A percentile compares a stretch with the other conserved stretches of the same genome.
phyloP scores from a whole-genome alignment of 2,888 invertebrate genomes.

The Bellardia pandia region DNA sequence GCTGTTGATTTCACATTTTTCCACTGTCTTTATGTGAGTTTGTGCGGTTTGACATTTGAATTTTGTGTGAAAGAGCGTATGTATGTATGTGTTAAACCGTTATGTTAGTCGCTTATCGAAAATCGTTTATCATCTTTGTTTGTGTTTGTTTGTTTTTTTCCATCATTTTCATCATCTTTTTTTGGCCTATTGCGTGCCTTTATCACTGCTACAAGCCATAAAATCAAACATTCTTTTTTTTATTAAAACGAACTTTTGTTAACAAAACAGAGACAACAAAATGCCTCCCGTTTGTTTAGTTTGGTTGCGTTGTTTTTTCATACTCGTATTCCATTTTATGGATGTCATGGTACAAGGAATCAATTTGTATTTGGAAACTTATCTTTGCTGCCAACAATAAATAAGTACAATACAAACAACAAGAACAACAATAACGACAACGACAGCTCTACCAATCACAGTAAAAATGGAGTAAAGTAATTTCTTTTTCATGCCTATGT shows the following conservation, averaged over 20 bases:
- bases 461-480: background rate
- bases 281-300: background rate
- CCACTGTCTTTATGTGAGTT: background rate
- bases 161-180: constrained; percentile 9
- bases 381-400: constrained; percentile 12
- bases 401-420: background rate
- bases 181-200: background rate
- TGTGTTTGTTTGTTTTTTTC: background rate
- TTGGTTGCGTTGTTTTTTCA: background rate
- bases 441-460: constrained; percentile 1
- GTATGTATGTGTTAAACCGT: constrained; percentile 6
- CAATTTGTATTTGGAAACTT: constrained; percentile 41
- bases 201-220: background rate
- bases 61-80: background rate
- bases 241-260: constrained; percentile 33
- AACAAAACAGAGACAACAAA: constrained; percentile 11
- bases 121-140: constrained; percentile 57
- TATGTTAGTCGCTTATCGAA: constrained; percentile 48
- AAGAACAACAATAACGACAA: constrained; percentile 27
- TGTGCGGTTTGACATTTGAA: constrained; percentile 33
- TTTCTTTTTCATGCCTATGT: background rate
- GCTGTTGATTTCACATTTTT: background rate
- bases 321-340: background rate
- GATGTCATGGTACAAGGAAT: constrained; percentile 34
- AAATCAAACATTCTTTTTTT: constrained; percentile 31